A percentile compares a stretch with the other conserved stretches of the same genome.
phyloP scores from a whole-genome alignment of 2,888 invertebrate genomes.

The Strigamia transsilvanica region DNA sequence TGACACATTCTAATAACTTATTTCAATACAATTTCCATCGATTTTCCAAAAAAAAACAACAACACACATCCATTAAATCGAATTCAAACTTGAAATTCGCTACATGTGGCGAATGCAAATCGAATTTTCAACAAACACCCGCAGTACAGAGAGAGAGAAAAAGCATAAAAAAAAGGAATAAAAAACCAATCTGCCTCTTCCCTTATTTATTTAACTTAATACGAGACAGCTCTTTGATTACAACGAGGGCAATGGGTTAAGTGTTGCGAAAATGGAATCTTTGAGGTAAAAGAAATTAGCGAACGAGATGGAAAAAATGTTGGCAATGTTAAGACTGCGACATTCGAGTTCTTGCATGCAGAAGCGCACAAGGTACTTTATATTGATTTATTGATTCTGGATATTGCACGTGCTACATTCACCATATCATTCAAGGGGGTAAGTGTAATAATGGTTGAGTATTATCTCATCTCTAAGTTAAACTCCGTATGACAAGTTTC shows the following conservation, averaged over 20 bases:
- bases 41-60: not conserved
- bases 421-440: not conserved
- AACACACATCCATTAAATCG: not conserved
- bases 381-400: conserved; percentile 31
- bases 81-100: not conserved
- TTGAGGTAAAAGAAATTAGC: not conserved
- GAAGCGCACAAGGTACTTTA: not conserved
- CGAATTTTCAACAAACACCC: not conserved
- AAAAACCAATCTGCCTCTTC: not conserved
- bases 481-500: no score
- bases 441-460: not conserved
- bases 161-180: not conserved
- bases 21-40: not conserved
- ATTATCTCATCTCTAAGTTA: not conserved
- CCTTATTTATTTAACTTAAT: not conserved
- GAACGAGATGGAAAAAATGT: not conserved
- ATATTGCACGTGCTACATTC: conserved; percentile 18
- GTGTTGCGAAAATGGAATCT: not conserved
- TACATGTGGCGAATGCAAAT: not conserved
- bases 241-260: not conserved
- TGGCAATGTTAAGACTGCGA: conserved; percentile 4
- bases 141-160: not conserved
- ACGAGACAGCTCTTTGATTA: not conserved
- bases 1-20: not conserved
- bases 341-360: not conserved